These are phyloP conservation scores for Apodemus sylvaticus DNA, from an alignment of 2,113 vertebrate species.

Conservation along the genomic window DNA sequence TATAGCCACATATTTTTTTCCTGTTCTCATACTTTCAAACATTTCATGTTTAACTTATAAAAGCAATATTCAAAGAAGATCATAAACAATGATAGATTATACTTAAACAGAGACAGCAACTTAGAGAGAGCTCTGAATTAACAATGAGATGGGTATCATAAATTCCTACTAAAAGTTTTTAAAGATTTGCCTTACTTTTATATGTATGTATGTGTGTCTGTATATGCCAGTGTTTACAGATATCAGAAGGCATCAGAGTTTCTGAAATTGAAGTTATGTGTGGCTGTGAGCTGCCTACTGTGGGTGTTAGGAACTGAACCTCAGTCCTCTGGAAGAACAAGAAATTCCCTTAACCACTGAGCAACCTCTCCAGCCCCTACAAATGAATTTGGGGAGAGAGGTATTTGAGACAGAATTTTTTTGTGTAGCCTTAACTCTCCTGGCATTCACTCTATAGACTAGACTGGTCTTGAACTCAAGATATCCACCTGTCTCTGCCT, in stretches of 20 bases:
- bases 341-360: not conserved
- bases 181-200: not conserved
- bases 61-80: conserved; percentile 34
- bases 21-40: not conserved
- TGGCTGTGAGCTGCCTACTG: not conserved
- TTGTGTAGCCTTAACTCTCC: no score
- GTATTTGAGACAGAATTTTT: no score
- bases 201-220: not conserved
- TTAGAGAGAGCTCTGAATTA: conserved; percentile 10
- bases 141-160: not conserved
- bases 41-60: not conserved
- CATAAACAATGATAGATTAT: conserved; percentile 12
- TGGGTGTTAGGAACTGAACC: not conserved
- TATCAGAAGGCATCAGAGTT: no score
- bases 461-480: no score
- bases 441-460: no score
- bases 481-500: no score
- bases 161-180: not conserved
- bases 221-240: not conserved
- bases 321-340: not conserved
- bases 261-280: no score
- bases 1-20: not conserved
- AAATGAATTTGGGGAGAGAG: not conserved
- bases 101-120: not conserved
- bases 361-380: not conserved